Percentiles rank a stretch among this genome's conserved stretches.
Evolutionary conservation across 2,797 vertebrate genomes (phyloP).

Genomic region (Prunella strophiata): DNA sequence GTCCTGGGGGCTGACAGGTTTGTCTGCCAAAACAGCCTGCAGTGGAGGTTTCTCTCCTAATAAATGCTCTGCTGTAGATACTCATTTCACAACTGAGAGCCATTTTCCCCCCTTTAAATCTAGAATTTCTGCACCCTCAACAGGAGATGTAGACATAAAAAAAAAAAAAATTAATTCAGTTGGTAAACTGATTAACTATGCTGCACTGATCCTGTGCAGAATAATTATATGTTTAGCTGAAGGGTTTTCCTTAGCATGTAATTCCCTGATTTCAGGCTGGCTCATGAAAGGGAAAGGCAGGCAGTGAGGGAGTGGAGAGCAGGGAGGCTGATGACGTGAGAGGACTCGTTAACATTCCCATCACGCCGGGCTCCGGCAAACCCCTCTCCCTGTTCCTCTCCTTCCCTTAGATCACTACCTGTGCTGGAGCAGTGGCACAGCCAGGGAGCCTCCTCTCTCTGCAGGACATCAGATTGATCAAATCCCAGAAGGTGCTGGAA

Average conservation of each 20-base stretch:
- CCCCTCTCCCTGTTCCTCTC: conserved; percentile 51
- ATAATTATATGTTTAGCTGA: conserved; percentile 78
- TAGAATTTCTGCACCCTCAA: conserved; percentile 38
- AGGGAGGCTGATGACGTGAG: conserved; percentile 67
- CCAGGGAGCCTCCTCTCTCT: conserved; percentile 48
- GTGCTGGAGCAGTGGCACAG: conserved; percentile 54
- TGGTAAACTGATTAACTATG: conserved; percentile 72
- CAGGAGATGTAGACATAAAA: conserved; percentile 50
- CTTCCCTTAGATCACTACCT: conserved; percentile 66
- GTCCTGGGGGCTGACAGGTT: conserved; percentile 34
- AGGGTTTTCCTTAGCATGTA: conserved; percentile 75
- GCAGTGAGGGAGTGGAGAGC: conserved; percentile 24
- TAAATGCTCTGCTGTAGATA: conserved; percentile 10
- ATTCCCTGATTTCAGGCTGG: conserved; percentile 76
- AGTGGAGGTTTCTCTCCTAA: conserved; percentile 12
- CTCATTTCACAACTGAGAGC: conserved; percentile 29
- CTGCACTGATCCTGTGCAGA: conserved; percentile 71
- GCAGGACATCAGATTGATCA: neutral
- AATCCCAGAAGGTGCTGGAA: neutral
- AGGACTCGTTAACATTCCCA: conserved; percentile 69
- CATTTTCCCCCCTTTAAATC: neutral
- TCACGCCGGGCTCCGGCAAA: conserved; percentile 64
- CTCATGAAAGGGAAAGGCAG: conserved; percentile 64
- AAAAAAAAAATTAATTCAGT: conserved; percentile 66
- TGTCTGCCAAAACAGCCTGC: conserved; percentile 39